Base-by-base conservation (phyloP, 1,140 invertebrate species). In the Glomeris maerens region DNA sequence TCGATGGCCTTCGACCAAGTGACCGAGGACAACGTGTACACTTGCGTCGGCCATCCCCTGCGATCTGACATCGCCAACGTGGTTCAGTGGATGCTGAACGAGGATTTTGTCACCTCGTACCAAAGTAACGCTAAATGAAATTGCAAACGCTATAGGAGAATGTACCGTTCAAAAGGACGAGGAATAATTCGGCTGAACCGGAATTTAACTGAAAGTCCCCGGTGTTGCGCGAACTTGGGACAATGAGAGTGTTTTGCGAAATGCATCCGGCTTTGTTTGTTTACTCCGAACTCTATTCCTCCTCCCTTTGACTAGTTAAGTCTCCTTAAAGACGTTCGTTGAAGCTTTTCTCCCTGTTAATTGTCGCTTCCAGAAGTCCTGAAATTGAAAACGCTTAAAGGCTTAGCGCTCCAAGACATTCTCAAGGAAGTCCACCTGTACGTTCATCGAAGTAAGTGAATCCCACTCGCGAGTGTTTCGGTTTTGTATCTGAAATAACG, bases 11-110 rank as follows among this genome's bases (percentile, higher is more conserved):
- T 81, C 66, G 80, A 84, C 58, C 68, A 74, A 53, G 85, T 97
- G 0, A 86, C 78, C 55, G 90, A 94, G 70, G 79, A 91, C 52
- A 88, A 81, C 66, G 92, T 98, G 1, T 98, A 98, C 65, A 79
- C 78, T 2, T 98, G 94, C 69, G 90, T 97, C 20, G 95, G 94
- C 0, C 93, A 98, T 71, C 95, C 95, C 5, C 67, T 91, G 26
- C 79, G 83, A 51, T 72, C 77, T 29, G 93, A 98, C 65, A 92
- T 98, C 59, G 81, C 83, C 61, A 81, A 78, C 60, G 91, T 96
- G 56, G 68, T 93, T 10, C 81, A 84, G 61, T 91, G 85, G 78
- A 70, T 96, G 55, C 69, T 97, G 1, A 94, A 92, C 62, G 84
- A 91, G 56, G 75, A 79, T 55, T 85, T 95, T 60, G 72, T 78